These are phyloP conservation scores for Thryonomys swinderianus DNA, from an alignment of 2,113 vertebrate genomes.

Conservation along the genomic window DNA sequence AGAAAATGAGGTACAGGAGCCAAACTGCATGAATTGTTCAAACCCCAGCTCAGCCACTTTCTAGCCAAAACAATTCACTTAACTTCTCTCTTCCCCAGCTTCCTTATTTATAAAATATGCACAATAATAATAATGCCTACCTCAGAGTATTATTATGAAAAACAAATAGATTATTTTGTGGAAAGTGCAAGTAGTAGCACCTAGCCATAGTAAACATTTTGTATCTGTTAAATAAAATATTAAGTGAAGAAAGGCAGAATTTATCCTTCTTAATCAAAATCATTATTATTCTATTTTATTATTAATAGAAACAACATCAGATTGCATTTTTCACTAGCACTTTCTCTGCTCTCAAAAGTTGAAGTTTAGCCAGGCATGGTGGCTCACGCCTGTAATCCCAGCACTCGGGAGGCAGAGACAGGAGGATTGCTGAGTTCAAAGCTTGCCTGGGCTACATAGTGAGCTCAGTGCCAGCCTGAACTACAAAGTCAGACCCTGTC, in stretches of 20 bases:
- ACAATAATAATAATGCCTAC: neutral
- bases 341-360: neutral
- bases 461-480: no score
- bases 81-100: neutral
- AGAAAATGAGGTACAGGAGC: neutral
- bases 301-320: conserved; percentile 13
- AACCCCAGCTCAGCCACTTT: neutral
- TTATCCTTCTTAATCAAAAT: neutral
- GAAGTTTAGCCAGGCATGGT: no score
- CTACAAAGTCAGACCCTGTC: no score
- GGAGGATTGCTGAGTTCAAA: no score
- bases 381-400: no score
- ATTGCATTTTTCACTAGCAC: neutral
- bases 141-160: neutral
- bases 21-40: neutral
- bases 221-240: neutral
- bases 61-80: neutral
- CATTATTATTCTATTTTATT: conserved; percentile 15
- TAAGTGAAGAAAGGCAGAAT: neutral
- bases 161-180: neutral
- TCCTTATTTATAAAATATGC: neutral
- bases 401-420: no score
- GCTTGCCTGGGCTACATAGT: no score
- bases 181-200: neutral
- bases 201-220: neutral